A percentile compares a stretch with the other conserved stretches of the same genome.
Conservation (phyloP, 2,888 invertebrate genomes). For the Drosophila mulleri region DNA sequence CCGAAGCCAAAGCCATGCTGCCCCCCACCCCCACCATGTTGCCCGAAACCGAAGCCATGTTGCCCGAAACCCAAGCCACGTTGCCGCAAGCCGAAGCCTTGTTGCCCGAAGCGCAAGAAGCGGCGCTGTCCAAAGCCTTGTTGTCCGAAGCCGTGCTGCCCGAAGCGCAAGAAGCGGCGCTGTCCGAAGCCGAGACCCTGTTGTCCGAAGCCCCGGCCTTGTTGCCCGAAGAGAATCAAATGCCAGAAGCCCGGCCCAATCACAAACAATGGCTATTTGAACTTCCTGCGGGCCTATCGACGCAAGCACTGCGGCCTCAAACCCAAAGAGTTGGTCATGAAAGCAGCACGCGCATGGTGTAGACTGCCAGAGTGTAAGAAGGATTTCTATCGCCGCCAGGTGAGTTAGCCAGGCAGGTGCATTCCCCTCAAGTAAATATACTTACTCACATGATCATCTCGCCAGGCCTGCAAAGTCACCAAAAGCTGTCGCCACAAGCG, state of each 20-base stretch:
- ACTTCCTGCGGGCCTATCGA: slow-evolving; percentile 51
- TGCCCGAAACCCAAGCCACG: not conserved
- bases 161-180: not conserved
- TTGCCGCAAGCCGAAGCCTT: not conserved
- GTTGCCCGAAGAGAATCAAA: not conserved
- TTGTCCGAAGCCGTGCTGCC: not conserved
- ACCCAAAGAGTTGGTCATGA: slow-evolving; percentile 41
- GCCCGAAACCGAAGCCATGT: not conserved
- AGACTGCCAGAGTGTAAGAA: slow-evolving; percentile 40
- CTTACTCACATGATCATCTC: not conserved
- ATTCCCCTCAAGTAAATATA: not conserved
- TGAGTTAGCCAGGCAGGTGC: slow-evolving; percentile 9
- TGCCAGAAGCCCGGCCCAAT: slow-evolving; percentile 47
- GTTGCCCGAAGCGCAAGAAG: not conserved
- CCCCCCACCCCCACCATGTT: not conserved
- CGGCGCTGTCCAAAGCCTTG: slow-evolving; percentile 10
- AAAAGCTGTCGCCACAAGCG: slow-evolving; percentile 22
- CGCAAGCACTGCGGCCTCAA: slow-evolving; percentile 48
- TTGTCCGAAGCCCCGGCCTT: not conserved
- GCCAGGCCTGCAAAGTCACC: slow-evolving; percentile 34
- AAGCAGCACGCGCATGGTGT: slow-evolving; percentile 58
- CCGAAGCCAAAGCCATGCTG: not conserved
- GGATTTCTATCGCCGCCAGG: slow-evolving; percentile 43
- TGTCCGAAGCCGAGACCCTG: not conserved
- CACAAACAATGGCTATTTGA: slow-evolving; percentile 53